Evolutionary conservation across 2,113 vertebrate species (phyloP).

Genomic region (Melanostigma gelatinosum): DNA sequence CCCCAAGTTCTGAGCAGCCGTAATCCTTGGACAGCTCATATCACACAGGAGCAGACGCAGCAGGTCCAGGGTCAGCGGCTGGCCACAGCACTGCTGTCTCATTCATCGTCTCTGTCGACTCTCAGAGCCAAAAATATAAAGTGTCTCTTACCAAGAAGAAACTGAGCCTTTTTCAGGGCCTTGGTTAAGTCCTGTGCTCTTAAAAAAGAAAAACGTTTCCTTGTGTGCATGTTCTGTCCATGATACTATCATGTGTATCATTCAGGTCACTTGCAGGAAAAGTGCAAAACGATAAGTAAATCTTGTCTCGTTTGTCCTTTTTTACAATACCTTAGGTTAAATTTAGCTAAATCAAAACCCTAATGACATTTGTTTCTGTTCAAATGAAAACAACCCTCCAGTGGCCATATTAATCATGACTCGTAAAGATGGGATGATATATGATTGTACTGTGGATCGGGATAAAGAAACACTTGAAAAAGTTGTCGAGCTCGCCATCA

Average conservation of each 20-base stretch:
- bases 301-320: not conserved
- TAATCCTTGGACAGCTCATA: constrained; percentile 60
- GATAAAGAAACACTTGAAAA: no score
- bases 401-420: not conserved
- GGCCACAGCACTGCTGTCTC: constrained; percentile 9
- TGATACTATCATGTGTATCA: not conserved
- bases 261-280: not conserved
- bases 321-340: not conserved
- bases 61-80: constrained; percentile 45
- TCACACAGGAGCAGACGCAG: constrained; percentile 55
- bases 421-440: not conserved
- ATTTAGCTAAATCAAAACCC: not conserved
- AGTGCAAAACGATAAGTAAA: not conserved
- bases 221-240: constrained; percentile 3
- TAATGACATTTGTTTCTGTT: not conserved
- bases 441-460: not conserved
- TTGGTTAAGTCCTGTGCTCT: not conserved
- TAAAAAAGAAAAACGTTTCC: not conserved
- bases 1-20: constrained; percentile 15
- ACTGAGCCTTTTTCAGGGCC: constrained; percentile 12
- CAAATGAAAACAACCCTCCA: not conserved
- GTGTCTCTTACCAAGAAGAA: constrained; percentile 20
- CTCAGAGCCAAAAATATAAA: constrained; percentile 27
- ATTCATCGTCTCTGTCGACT: constrained; percentile 22
- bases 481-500: no score